phyloP scores from a whole-genome alignment of 2,888 invertebrate genomes.

The Pherbina coryleti region DNA sequence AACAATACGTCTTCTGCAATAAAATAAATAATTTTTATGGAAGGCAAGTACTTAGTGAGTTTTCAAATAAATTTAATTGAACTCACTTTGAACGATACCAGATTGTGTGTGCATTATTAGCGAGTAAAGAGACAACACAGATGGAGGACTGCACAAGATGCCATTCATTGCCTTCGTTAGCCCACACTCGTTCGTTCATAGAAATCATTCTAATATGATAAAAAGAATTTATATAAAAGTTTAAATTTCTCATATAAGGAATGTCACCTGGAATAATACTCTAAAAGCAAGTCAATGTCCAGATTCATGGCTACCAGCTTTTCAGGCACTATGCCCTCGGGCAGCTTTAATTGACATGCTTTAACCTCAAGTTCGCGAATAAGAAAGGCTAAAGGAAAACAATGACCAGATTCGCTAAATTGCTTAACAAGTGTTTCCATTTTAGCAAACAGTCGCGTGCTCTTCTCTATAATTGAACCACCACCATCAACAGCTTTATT shows the following conservation, averaged over 20 bases:
- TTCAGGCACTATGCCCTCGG: conserved; percentile 81
- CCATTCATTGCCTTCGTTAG: conserved; percentile 85
- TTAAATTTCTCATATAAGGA: background rate
- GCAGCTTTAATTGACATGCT: conserved; percentile 79
- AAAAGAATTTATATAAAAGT: background rate
- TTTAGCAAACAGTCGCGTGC: conserved; percentile 81
- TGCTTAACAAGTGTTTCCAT: conserved; percentile 82
- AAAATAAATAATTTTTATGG: background rate
- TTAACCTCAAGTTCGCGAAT: conserved; percentile 83
- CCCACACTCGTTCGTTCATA: conserved; percentile 88
- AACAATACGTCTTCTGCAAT: conserved; percentile 76
- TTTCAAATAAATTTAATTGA: background rate
- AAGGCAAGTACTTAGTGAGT: background rate
- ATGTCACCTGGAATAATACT: conserved; percentile 78
- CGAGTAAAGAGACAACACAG: conserved; percentile 78
- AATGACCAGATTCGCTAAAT: conserved; percentile 85
- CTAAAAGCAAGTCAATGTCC: conserved; percentile 81
- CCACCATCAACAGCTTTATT: conserved; percentile 63
- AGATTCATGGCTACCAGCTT: conserved; percentile 83
- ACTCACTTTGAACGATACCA: conserved; percentile 68
- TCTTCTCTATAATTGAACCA: conserved; percentile 72
- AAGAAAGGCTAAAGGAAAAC: conserved; percentile 91
- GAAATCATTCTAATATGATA: conserved; percentile 75
- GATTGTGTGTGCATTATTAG: conserved; percentile 75
- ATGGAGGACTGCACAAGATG: conserved; percentile 85